Evolutionary conservation across 2,888 invertebrate species (phyloP), one percentile per base, ranked within the genome.

Genomic region (Oxytorus armatus): DNA sequence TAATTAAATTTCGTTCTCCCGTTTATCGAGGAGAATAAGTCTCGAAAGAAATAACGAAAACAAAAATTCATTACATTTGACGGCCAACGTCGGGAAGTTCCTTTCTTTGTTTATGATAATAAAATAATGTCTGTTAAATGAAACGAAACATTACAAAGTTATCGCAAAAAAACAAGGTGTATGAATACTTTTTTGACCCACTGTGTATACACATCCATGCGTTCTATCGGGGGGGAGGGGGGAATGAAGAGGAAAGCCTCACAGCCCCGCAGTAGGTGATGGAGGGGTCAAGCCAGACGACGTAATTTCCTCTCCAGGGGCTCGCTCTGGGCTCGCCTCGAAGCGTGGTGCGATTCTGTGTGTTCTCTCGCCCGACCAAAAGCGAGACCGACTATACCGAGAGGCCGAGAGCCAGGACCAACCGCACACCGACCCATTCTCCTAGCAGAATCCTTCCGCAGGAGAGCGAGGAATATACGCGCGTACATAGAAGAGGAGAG

Each of bases 251-350:
- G 83, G 82, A 79, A 79, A 82, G 51, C 84, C 72, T 77, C 53
- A 68, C 68, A 61, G 49, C 65, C 77, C n/a, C 82, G 82, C 83
- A 73, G 83, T 83, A 73, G 73, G 82, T 61, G 69, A 78, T 79
- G 79, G 79, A 81, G 63, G 80, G 81, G 78, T 82, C 82, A 87
- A 81, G 80, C 84, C 85, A 86, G 86, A 86, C 87, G 86, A 89
- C 83, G 89, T 89, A 89, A 90, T 90, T 90, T 90, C 88, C 89
- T 88, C 87, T 86, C 85, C 81, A 73, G 85, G 85, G 85, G 84
- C 81, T 84, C 73, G 79, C 77, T 69, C 61, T 73, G 57, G 16
- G 77, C 55, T 66, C 63, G 83, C 57, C 83, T 84, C 79, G 83
- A 85, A 84, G 83, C 84, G 76, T 70, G 66, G 70, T 82, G 83